phyloP scores from a whole-genome alignment of 2,797 vertebrate species.

The Aratinga solstitialis region DNA sequence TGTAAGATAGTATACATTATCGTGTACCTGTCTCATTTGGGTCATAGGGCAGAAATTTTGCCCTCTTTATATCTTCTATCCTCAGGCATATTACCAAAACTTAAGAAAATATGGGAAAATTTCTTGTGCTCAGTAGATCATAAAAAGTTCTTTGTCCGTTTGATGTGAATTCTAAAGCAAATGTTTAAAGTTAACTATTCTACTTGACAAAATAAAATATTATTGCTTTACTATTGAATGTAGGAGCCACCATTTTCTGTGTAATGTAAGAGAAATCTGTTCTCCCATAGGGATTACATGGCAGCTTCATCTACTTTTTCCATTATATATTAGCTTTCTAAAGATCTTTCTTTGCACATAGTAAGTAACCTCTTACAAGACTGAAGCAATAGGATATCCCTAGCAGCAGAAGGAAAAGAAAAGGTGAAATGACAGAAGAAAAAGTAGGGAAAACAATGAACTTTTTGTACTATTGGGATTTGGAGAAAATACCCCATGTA shows the following conservation, averaged over 20 bases:
- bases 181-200: background rate
- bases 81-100: background rate
- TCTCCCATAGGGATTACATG: background rate
- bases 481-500: slow-evolving; percentile 23
- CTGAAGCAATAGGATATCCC: slow-evolving; percentile 20
- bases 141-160: background rate
- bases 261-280: background rate
- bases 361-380: slow-evolving; percentile 30
- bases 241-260: background rate
- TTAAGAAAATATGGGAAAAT: background rate
- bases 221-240: background rate
- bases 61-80: background rate
- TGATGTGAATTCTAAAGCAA: background rate
- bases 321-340: slow-evolving; percentile 51
- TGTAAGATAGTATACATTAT: background rate
- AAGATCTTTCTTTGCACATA: slow-evolving; percentile 30
- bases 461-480: slow-evolving; percentile 35
- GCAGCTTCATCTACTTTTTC: slow-evolving; percentile 37
- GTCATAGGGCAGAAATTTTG: background rate
- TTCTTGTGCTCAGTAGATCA: background rate
- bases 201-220: background rate
- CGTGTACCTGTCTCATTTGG: background rate
- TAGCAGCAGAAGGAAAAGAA: background rate
- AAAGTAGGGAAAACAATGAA: slow-evolving; percentile 7
- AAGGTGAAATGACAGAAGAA: slow-evolving; percentile 25